phyloP scores from a whole-genome alignment of 2,888 invertebrate species.

The Eustalomyia histrio region DNA sequence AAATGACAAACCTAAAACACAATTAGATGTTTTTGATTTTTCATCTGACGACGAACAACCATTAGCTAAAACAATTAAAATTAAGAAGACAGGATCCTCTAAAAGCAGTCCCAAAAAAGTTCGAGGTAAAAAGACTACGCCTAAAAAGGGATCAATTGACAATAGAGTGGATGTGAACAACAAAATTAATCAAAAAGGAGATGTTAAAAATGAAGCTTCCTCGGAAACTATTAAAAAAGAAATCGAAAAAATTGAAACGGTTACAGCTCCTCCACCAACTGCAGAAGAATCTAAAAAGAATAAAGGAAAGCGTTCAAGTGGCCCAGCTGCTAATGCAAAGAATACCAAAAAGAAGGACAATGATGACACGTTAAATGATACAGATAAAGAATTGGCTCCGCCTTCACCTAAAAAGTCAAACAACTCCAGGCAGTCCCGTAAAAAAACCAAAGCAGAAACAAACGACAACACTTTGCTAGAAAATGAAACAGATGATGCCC shows the following conservation, averaged over 20 bases:
- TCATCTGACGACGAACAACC: conserved; percentile 82
- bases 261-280: not conserved
- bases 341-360: conserved; percentile 52
- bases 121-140: conserved; percentile 58
- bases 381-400: conserved; percentile 56
- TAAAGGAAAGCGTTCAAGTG: conserved; percentile 44
- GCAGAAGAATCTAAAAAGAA: conserved; percentile 22
- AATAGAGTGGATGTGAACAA: conserved; percentile 31
- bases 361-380: conserved; percentile 28
- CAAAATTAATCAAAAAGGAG: conserved; percentile 54
- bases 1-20: conserved; percentile 67
- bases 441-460: conserved; percentile 59
- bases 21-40: conserved; percentile 78
- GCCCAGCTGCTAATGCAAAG: conserved; percentile 9
- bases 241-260: not conserved
- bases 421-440: conserved; percentile 68
- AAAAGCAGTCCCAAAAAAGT: conserved; percentile 60
- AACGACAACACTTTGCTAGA: conserved; percentile 41
- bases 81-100: conserved; percentile 70
- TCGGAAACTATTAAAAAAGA: conserved; percentile 49
- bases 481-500: conserved; percentile 69
- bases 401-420: conserved; percentile 69
- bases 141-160: conserved; percentile 35
- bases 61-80: conserved; percentile 78
- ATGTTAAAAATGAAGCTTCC: not conserved